Percentiles rank a stretch among this genome's conserved stretches.
Conservation (phyloP, 1,140 invertebrate genomes). For the Caerostris darwini region DNA sequence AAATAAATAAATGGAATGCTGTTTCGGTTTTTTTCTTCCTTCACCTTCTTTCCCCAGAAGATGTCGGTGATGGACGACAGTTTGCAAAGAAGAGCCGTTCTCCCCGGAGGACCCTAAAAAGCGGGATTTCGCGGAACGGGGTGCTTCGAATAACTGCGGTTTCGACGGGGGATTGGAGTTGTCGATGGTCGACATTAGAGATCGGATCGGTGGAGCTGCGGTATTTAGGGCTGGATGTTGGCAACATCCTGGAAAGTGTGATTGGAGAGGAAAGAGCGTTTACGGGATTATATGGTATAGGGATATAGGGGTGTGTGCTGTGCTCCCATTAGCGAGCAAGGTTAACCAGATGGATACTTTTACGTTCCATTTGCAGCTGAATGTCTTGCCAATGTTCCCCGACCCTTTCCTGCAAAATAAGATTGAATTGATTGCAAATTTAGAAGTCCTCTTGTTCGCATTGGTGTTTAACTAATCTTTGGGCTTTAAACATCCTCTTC, state of each 20-base stretch:
- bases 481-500: too few relatives aligned
- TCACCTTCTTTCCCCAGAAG: background rate
- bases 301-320: background rate
- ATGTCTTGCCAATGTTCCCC: too few relatives aligned
- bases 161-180: background rate
- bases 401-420: background rate
- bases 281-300: background rate
- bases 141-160: background rate
- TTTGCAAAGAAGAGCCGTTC: constrained; percentile 26
- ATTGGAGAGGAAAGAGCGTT: background rate
- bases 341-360: too few relatives aligned
- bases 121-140: background rate
- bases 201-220: background rate
- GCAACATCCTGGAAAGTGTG: background rate
- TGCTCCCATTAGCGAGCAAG: too few relatives aligned
- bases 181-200: constrained; percentile 11
- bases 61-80: background rate
- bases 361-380: too few relatives aligned
- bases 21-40: background rate
- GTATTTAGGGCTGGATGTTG: background rate
- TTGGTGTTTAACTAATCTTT: background rate
- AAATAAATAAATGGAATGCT: background rate
- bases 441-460: background rate
- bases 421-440: too few relatives aligned
- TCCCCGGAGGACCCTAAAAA: background rate